Conservation (phyloP, 35 echinoderm and acorn worm genomes). For the Apostichopus parvimensis region DNA sequence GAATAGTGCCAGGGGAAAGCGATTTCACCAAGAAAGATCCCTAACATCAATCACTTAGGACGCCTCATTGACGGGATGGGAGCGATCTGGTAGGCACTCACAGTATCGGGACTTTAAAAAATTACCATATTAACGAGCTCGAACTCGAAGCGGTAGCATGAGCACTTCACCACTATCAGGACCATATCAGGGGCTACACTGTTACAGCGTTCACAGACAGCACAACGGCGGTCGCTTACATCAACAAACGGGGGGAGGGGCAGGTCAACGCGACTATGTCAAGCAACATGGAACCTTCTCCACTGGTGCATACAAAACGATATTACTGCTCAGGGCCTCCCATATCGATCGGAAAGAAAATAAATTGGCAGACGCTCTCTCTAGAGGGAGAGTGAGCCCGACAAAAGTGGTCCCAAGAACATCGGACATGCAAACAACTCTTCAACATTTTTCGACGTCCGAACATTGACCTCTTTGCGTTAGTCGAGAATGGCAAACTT, state of each 20-base stretch:
- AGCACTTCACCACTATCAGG: no score
- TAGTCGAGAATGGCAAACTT: background rate
- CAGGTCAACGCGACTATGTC: background rate
- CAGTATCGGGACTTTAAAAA: no score
- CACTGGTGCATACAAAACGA: background rate
- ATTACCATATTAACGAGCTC: no score
- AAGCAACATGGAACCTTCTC: background rate
- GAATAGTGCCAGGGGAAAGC: no score
- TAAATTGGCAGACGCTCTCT: background rate
- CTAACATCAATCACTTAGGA: no score
- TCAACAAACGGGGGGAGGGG: background rate
- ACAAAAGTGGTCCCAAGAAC: background rate
- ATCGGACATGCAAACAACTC: background rate
- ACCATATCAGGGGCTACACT: no score
- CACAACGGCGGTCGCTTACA: background rate
- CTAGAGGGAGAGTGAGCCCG: background rate
- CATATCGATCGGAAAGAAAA: background rate
- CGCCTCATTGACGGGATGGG: no score
- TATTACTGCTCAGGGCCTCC: background rate
- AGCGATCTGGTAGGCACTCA: no score
- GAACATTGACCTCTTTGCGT: background rate
- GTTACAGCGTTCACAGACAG: no score
- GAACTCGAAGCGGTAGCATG: no score
- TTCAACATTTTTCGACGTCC: background rate
- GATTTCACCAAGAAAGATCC: no score